Evolutionary conservation across 2,113 vertebrate genomes (phyloP), one percentile per base, ranked within the genome.

Genomic region (Syrmaticus mikado): DNA sequence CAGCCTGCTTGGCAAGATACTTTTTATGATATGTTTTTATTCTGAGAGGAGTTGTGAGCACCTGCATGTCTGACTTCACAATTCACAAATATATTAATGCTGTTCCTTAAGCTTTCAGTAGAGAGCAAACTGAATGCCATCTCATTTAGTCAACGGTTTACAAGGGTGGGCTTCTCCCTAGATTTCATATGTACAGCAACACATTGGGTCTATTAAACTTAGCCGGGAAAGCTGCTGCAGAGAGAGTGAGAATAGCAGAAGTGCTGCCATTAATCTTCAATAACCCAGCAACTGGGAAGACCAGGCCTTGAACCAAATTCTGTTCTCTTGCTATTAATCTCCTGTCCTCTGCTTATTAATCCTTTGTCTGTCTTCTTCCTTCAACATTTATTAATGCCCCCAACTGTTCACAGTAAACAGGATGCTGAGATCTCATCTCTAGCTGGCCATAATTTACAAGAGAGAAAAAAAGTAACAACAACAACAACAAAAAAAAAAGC

Each of bases 321-420:
- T 77, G 28, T 25, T 50, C 13, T 94, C 62, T 38, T 85, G 46
- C 62, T 90, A 90, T 94, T 95, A 90, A 71, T 96, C 93, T 96
- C 76, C 76, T 81, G 52, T 92, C 82, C 68, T 87, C 82, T 74
- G 16, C 50, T 85, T 94, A 95, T 94, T 95, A 97, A 93, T 94
- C 85, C 80, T 83, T 77, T 62, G 82, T 88, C 96, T 75, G 71
- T 93, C 90, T 94, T 90, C 95, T 73, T 89, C 76, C 78, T 86
- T 86, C 85, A 86, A 48, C 87, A 43, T 95, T 97, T 89, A 95
- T 97, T 89, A 97, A 95, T 85, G 66, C 45, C 82, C 45, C 70
- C 76, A 88, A 85, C 74, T 64, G 92, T 73, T 48, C 80, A 75
- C 36, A 82, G 72, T 82, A 89, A 94, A 96, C 50, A 97, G 82